Evolutionary conservation across 2,797 vertebrate genomes (phyloP).

Genomic region (Ibycter americanus): DNA sequence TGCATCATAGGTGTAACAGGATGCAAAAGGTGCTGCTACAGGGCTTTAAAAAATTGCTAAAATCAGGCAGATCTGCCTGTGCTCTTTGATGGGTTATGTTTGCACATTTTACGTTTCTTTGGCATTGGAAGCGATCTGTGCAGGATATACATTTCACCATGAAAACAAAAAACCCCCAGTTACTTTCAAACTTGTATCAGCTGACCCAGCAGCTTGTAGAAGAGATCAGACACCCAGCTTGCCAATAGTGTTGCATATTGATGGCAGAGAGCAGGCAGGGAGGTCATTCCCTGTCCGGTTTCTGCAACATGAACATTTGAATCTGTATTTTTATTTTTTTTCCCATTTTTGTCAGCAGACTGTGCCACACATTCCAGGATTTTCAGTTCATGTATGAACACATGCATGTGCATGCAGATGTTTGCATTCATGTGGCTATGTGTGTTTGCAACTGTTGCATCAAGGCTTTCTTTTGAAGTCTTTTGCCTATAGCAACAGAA

Average conservation of each 20-base stretch:
- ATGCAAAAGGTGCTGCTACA: background rate
- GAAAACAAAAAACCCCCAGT: background rate
- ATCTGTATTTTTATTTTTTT: rapidly evolving
- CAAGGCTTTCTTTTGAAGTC: background rate
- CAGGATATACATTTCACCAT: background rate
- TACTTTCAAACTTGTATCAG: constrained; percentile 4
- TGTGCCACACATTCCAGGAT: background rate
- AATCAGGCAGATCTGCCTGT: background rate
- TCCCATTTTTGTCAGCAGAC: background rate
- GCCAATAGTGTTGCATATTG: background rate
- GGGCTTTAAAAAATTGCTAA: background rate
- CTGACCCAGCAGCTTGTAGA: background rate
- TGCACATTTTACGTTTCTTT: background rate
- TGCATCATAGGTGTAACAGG: too few relatives aligned
- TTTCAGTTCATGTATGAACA: background rate
- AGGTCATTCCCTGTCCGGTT: background rate
- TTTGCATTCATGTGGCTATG: rapidly evolving
- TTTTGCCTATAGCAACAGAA: background rate
- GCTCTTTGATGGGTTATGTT: background rate
- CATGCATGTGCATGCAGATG: background rate
- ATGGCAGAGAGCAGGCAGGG: background rate
- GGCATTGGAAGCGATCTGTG: background rate
- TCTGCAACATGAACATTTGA: background rate
- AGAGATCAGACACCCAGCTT: background rate
- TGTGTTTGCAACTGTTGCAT: background rate